Conservation (phyloP, 1,140 invertebrate species). For the Apis florea region DNA sequence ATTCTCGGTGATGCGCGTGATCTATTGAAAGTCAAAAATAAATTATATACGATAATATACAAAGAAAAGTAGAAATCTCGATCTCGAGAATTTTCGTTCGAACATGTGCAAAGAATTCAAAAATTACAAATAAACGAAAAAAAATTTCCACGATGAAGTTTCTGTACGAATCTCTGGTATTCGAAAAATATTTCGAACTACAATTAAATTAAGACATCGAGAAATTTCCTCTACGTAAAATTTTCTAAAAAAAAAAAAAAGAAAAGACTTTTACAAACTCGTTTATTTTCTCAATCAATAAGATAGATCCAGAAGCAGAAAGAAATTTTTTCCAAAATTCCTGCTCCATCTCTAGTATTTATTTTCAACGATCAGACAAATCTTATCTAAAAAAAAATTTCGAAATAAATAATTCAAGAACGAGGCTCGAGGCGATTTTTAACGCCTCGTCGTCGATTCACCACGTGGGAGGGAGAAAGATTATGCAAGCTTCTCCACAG, state of each 20-base stretch:
- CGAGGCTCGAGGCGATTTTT: not conserved
- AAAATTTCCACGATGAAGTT: no score
- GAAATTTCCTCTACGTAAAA: fast-evolving
- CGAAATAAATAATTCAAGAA: conserved; percentile 1
- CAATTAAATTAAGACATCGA: not conserved
- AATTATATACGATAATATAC: not conserved
- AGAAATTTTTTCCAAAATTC: not conserved
- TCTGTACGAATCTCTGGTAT: no score
- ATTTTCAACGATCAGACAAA: not conserved
- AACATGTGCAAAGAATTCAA: no score
- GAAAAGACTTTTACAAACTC: no score
- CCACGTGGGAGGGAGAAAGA: not conserved
- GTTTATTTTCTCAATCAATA: no score
- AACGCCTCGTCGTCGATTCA: conserved; percentile 12
- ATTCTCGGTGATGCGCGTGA: conserved; percentile 83
- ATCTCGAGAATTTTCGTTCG: no score
- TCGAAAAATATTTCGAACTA: not conserved
- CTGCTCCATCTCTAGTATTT: not conserved
- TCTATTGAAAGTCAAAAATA: conserved; percentile 68
- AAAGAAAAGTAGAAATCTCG: no score
- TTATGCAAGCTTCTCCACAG: conserved; percentile 7
- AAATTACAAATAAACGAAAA: no score
- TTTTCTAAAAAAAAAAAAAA: not conserved
- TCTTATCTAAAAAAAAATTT: no score
- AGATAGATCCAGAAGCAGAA: no score